Conservation (phyloP, 2,113 vertebrate species). For the Hystrix cristata region DNA sequence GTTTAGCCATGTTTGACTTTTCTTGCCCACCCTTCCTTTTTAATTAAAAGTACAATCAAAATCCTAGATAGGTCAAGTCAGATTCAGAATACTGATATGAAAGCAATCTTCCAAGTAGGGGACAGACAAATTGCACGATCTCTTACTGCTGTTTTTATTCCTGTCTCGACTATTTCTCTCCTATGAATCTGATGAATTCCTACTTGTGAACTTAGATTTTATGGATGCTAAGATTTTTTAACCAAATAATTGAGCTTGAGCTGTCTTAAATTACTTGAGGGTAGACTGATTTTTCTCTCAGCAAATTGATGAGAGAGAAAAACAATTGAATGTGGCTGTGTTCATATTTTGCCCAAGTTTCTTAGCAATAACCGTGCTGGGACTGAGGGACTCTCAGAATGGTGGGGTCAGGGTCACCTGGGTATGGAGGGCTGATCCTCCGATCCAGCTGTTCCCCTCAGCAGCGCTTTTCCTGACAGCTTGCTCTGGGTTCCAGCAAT, state of each 20-base stretch:
- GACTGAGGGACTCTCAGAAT: not conserved
- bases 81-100: not conserved
- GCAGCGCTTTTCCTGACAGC: not conserved
- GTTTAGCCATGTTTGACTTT: constrained; percentile 29
- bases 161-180: not conserved
- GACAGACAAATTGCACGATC: not conserved
- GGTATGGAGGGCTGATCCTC: not conserved
- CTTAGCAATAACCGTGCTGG: not conserved
- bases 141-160: not conserved
- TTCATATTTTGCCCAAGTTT: constrained; percentile 3
- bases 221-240: not conserved
- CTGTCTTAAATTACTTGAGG: not conserved
- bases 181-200: not conserved
- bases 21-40: not conserved
- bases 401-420: not conserved
- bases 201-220: not conserved
- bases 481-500: not conserved
- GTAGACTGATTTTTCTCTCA: not conserved
- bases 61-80: not conserved
- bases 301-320: constrained; percentile 44
- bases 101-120: not conserved
- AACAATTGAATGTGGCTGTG: not conserved
- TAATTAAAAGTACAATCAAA: not conserved
- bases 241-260: constrained; percentile 18
- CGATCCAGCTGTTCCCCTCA: not conserved